Percentiles rank a stretch among this genome's conserved stretches.
These are phyloP conservation scores for Notothenia coriiceps DNA, from an alignment of 2,113 vertebrate species.

Conservation along the genomic window DNA sequence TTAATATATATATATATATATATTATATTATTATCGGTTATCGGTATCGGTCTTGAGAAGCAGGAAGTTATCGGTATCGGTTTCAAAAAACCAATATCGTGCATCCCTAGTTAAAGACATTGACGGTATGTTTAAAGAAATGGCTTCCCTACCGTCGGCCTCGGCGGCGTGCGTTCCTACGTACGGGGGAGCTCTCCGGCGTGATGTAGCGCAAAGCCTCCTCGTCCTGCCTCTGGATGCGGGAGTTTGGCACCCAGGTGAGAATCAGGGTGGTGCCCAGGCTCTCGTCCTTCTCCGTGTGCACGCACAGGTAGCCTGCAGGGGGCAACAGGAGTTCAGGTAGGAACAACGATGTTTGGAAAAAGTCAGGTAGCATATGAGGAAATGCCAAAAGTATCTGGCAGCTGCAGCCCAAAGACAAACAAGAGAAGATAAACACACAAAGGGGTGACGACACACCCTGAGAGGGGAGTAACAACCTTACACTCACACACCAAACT, in stretches of 20 bases:
- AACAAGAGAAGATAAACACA: constrained; percentile 19
- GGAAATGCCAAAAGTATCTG: background rate
- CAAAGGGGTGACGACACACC: background rate
- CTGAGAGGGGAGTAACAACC: background rate
- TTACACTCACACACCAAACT: background rate
- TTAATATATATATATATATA: too few relatives aligned
- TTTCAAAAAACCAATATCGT: too few relatives aligned
- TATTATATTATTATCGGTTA: too few relatives aligned
- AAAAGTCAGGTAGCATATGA: background rate
- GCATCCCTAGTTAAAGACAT: background rate
- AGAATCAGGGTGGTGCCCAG: constrained; percentile 93
- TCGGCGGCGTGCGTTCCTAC: constrained; percentile 85
- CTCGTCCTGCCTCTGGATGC: constrained; percentile 96
- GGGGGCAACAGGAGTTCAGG: constrained; percentile 42
- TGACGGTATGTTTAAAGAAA: background rate
- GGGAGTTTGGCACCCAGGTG: constrained; percentile 96
- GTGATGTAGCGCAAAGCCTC: constrained; percentile 96
- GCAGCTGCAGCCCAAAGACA: constrained; percentile 16
- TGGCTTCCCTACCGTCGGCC: constrained; percentile 62
- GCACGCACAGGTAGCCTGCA: constrained; percentile 94
- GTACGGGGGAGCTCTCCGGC: constrained; percentile 95
- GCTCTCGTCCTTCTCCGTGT: constrained; percentile 95
- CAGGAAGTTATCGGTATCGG: too few relatives aligned
- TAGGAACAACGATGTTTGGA: too few relatives aligned
- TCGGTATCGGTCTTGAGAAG: too few relatives aligned